Conservation (phyloP, 64 coral and sea anemone species). For the Exaiptasia diaphana region DNA sequence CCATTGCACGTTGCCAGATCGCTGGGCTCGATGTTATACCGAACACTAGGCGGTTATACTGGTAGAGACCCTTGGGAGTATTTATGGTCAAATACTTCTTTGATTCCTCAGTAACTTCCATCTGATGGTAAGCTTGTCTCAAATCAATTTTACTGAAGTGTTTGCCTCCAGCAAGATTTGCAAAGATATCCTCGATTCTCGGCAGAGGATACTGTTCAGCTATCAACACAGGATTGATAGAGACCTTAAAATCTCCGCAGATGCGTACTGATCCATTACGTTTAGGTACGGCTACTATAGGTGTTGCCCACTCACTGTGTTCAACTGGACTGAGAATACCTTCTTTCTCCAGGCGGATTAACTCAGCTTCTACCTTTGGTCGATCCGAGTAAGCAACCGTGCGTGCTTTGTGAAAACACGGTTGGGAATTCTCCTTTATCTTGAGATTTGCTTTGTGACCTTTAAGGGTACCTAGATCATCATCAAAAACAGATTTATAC, state of each 20-base stretch:
- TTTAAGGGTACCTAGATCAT: constrained; percentile 41
- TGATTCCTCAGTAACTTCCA: constrained; percentile 24
- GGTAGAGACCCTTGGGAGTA: constrained; percentile 9
- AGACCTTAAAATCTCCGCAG: constrained; percentile 47
- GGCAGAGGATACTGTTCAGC: constrained; percentile 31
- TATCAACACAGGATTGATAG: constrained; percentile 32
- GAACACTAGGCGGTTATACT: constrained; percentile 20
- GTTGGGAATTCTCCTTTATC: constrained; percentile 31
- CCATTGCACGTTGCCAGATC: constrained; percentile 30
- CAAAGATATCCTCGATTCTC: constrained; percentile 6
- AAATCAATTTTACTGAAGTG: constrained; percentile 34
- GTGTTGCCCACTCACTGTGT: constrained; percentile 61
- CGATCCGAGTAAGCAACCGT: constrained; percentile 37
- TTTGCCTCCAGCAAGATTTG: constrained; percentile 17
- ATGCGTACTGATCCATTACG: constrained; percentile 40
- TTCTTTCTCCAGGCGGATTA: constrained; percentile 32
- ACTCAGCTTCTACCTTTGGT: constrained; percentile 47
- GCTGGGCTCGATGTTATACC: neutral
- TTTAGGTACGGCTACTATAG: constrained; percentile 39
- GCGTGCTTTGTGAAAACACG: constrained; percentile 32
- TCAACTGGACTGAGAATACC: constrained; percentile 34
- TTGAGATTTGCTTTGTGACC: constrained; percentile 47
- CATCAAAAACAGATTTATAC: constrained; percentile 46
- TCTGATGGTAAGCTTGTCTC: constrained; percentile 26
- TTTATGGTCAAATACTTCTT: constrained; percentile 38